Evolutionary conservation across 2,113 vertebrate species (phyloP), one percentile per base, ranked within the genome.

Genomic region (Salvator merianae): DNA sequence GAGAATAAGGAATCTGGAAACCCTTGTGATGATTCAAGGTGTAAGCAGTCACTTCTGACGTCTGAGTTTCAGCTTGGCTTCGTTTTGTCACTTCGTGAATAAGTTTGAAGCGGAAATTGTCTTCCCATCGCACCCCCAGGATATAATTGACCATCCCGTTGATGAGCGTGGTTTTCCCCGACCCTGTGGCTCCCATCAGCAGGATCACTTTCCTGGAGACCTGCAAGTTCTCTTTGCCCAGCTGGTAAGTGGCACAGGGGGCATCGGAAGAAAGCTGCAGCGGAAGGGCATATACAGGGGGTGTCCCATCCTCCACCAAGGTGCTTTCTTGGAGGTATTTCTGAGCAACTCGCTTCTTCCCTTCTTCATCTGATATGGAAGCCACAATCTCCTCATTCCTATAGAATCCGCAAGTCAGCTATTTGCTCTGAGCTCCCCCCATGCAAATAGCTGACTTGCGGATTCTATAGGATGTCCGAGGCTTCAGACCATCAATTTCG

Each of bases 101-200:
- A n/a, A n/a, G n/a, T n/a, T n/a, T n/a, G n/a, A n/a, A n/a, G n/a
- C n/a, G n/a, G n/a, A n/a, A n/a, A n/a, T n/a, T n/a, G n/a, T n/a
- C n/a, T n/a, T n/a, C n/a, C n/a, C n/a, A n/a, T n/a, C n/a, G n/a
- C n/a, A n/a, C n/a, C n/a, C n/a, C n/a, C n/a, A n/a, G n/a, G n/a
- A n/a, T n/a, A n/a, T n/a, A n/a, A n/a, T n/a, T n/a, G n/a, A n/a
- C n/a, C n/a, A n/a, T n/a, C n/a, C n/a, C n/a, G n/a, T n/a, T n/a
- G n/a, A n/a, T n/a, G n/a, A n/a, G n/a, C n/a, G n/a, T n/a, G n/a
- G n/a, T n/a, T n/a, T n/a, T n/a, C n/a, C n/a, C n/a, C n/a, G n/a
- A n/a, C n/a, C n/a, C n/a, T n/a, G n/a, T n/a, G n/a, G n/a, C n/a
- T 85, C 94, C 94, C 1, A 94, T 81, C 69, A 95, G 71, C 89